These are phyloP conservation scores for Diacarnus erythraeanus DNA, from an alignment of 37 sponge, comb jelly and placozoan genomes.

Conservation along the genomic window DNA sequence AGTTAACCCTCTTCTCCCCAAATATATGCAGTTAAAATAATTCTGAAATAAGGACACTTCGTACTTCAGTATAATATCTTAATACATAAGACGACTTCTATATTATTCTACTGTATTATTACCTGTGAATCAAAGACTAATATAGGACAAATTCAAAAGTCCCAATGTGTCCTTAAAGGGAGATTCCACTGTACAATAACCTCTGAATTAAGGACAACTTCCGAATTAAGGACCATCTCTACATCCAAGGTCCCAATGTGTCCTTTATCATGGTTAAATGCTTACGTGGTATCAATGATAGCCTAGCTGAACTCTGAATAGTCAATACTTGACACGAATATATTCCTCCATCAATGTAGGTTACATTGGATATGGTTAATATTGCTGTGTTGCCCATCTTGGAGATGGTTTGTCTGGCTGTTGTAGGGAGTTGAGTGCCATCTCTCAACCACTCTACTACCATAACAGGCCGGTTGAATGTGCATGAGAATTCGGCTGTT, in stretches of 20 bases:
- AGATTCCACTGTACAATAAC: not conserved
- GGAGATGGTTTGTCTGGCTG: not conserved
- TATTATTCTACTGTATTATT: not conserved
- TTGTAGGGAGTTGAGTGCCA: not conserved
- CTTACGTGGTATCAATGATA: not conserved
- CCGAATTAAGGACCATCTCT: no score
- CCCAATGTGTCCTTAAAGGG: no score
- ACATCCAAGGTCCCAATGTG: no score
- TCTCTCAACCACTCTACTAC: not conserved
- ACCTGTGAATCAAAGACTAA: no score
- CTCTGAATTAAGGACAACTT: no score
- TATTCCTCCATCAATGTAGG: not conserved
- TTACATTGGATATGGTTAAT: not conserved
- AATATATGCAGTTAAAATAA: no score
- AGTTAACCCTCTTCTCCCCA: no score
- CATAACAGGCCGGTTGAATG: not conserved
- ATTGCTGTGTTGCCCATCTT: no score
- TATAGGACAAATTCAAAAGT: no score
- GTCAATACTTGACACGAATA: not conserved
- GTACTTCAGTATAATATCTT: not conserved
- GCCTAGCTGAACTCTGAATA: not conserved
- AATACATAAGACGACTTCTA: no score
- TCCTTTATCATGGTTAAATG: not conserved
- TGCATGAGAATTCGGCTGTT: not conserved
- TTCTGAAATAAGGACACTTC: not conserved